Evolutionary conservation across 2,113 vertebrate species (phyloP), one percentile per base, ranked within the genome.

Genomic region (Cebidichthys violaceus): DNA sequence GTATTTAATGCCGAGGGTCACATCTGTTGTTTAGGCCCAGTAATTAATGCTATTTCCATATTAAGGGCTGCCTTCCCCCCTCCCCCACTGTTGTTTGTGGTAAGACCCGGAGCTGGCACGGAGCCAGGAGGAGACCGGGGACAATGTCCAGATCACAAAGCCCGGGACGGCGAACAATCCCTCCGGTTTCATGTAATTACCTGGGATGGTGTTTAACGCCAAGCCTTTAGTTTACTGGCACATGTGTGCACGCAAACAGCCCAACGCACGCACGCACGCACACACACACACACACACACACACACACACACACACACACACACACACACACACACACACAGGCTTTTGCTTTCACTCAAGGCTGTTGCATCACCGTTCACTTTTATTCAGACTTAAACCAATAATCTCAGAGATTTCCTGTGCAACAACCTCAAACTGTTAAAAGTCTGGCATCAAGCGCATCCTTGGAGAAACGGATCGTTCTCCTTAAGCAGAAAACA

Each of bases 41-140:
- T 92, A 93, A 95, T 94, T 90, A 92, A 90, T 84, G 72, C 74
- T 54, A 89, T 93, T 92, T 92, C 92, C 92, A 92, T 93, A 93
- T 92, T 88, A 84, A 82, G 80, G 55, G 18, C 55, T 29, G 64
- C 81, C 71, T 9, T 77, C 54, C 62, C 70, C 68, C 79, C 74
- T 6, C 81, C 54, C 60, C 72, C 73, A 9, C 81, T 47, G 75
- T 67, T 84, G 86, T 92, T 81, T 81, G 83, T 85, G 80, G 82
- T 75, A 77, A 84, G 89, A 84, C 91, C 81, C 82, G 73, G 75
- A 75, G 65, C 87, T 92, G 93, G 93, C 81, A 3, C 35, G 0
- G 35, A 39, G 87, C 92, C 92, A 92, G 68, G 24, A 81, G 41
- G 68, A 86, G 81, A 70, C 83, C 60, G 65, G 92, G 92, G 87